Evolutionary conservation across 2,888 invertebrate species (phyloP), one percentile per base, ranked within the genome.

Genomic region (Ennomos fuscantarius): DNA sequence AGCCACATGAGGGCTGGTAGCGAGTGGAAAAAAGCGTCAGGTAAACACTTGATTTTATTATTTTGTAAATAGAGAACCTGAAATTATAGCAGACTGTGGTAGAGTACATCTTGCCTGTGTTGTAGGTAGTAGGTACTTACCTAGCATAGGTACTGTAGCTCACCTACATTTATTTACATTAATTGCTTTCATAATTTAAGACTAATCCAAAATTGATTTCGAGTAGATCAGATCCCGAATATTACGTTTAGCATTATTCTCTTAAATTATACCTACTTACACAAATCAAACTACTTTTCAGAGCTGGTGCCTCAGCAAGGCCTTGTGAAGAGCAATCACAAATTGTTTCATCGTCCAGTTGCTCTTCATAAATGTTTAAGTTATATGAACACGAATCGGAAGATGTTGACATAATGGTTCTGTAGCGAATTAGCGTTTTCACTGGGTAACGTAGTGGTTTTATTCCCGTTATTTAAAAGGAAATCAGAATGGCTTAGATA

Each of bases 1-100:
- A 95, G 78, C 94, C 95, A 95, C 76, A 91, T 93, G 1, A 95
- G 85, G 69, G 82, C 84, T 8, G 89, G 92, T 11, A 95, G 78
- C 37, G 80, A 82, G 12, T 82, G 79, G 70, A 95, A 95, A 49
- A 95, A 85, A 65, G 94, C 90, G 1, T 93, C 90, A 0, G 95
- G 94, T 41, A 95, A 74, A 37, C 73, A 70, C 49, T 72, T 77
- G 1, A 95, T 79, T 44, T 82, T 78, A 73, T 95, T 95, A 45
- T 93, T 92, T 72, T 91, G 86, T 13, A 93, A 79, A 64, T 92
- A 92, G 2, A 92, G 61, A 12, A 82, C 78, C 93, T 93, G 79
- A 37, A 89, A 40, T 11, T 11, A 56, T 35, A 48, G 46, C 37
- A n/a, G 15, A 15, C 15, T 24, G 3, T 24, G 3, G 6, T 24